These are phyloP conservation scores for Criorhina ranunculi DNA, from an alignment of 2,888 invertebrate species.

Conservation along the genomic window DNA sequence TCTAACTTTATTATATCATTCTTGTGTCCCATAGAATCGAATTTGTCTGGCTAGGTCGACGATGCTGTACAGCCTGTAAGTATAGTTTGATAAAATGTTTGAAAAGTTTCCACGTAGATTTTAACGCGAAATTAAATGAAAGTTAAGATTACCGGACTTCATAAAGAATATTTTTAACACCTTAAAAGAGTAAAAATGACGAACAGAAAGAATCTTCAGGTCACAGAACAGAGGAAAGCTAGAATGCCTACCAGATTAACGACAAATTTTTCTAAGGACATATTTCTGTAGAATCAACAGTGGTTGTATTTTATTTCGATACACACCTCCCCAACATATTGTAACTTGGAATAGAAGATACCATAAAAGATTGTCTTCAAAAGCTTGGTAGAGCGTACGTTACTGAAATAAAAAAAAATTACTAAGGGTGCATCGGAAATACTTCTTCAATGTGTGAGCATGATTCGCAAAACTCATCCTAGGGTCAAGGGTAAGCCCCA, in stretches of 20 bases:
- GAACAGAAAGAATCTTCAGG: neutral
- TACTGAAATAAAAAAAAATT: slow-evolving; percentile 6
- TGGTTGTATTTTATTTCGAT: neutral
- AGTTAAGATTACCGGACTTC: slow-evolving; percentile 2
- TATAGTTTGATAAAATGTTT: neutral
- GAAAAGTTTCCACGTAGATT: slow-evolving; percentile 9
- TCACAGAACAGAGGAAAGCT: neutral
- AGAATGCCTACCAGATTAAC: neutral
- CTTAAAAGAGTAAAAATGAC: neutral
- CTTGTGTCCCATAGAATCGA: too few relatives aligned
- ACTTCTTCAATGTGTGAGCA: neutral
- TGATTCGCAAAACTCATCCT: neutral
- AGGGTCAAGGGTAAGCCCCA: neutral
- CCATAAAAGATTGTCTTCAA: neutral
- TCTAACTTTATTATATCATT: too few relatives aligned
- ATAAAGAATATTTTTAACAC: slow-evolving; percentile 11
- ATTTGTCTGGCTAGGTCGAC: too few relatives aligned
- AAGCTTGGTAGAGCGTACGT: neutral
- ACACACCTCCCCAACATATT: neutral
- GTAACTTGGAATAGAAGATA: slow-evolving; percentile 7
- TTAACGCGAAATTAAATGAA: slow-evolving; percentile 4
- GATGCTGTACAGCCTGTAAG: too few relatives aligned
- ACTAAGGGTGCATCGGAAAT: too few relatives aligned
- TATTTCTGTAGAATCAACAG: neutral
- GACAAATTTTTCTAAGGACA: neutral